Base-by-base conservation (phyloP, 2,113 vertebrate genomes). In the Epinephelus fuscoguttatus region DNA sequence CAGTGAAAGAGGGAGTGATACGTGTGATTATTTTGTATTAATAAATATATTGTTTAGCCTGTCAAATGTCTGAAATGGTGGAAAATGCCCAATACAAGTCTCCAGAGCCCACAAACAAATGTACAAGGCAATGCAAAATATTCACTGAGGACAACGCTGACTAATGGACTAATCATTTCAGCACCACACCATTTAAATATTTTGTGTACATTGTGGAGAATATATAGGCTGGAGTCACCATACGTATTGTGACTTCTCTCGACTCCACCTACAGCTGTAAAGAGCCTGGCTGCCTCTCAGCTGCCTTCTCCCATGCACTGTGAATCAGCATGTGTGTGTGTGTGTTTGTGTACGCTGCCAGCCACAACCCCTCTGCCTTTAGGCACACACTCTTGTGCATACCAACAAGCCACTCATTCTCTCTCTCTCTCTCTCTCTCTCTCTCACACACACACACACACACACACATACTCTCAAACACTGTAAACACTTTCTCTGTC, bases 301-400 rank as follows among this genome's bases (percentile, higher is more conserved):
- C 81, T 71, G 68, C 70, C 84, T 85, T 81, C 66, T 74, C 81
- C 61, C 63, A 75, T 80, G 62, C 75, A 53, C 84, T 88, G 45
- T 85, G 85, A 91, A 85, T 94, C 85, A 84, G 78, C 40, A 15
- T n/a, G 78, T 68, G 84, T 84, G 72, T 74, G 66, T 64, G 77
- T 75, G 75, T 85, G 80, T 86, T 45, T 74, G 66, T 59, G 49
- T 63, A 30, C 0, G 56, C 72, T 75, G 73, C 61, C 13, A 40
- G 80, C 87, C 75, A 75, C 75, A 78, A 55, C 85, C 88, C 73
- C 87, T 50, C 17, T 87, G 78, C 86, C 88, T 89, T 87, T 49
- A 57, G 75, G 42, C 61, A 61, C 80, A 75, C 85, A 47, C 83
- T 79, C 78, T 64, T 79, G 49, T 88, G 87, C 75, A 87, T 88